Evolutionary conservation across 1,140 invertebrate species (phyloP), one percentile per base, ranked within the genome.

Genomic region (Oscheius sp.): DNA sequence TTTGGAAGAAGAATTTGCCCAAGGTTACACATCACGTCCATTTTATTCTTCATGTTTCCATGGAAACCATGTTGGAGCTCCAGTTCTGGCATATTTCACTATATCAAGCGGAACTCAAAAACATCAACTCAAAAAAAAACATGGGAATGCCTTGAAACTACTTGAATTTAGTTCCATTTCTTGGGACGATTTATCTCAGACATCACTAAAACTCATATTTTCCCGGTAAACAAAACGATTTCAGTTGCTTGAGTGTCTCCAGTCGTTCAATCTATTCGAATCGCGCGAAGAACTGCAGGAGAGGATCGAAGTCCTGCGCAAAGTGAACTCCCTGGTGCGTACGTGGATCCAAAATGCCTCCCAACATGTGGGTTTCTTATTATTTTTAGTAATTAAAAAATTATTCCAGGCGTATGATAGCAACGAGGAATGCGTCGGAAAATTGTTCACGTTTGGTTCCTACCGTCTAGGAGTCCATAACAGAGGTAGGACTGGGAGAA

Each of bases 361-460:
- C 58, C 29, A 78, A 82, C 52, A 3, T 61, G 4, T 38, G 66
- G n/a, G 31, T 58, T 58, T 23, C 0, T 26, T 63, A 26, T 20
- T 52, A 13, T 68, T 28, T 68, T 13, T n/a, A 28, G 10, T 62
- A 13, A 28, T 32, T 35, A 52, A 20, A 7, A 49, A 20, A 2
- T 31, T n/a, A 68, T 64, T 68, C n/a, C 35, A 13, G 1, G 32
- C 61, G 7, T 18, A 63, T 32, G 66, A 58, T 3, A 10, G 20
- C 26, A 29, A 58, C 3, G 66, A 68, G n/a, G 38, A 68, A 67
- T n/a, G 97, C 74, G 95, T 95, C 59, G 97, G 97, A 4, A 97
- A 97, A 87, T 94, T 99, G 72, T 97, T 95, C 81, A 98, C 97
- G 31, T 99, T 99, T 88, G 97, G 97, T 58, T 99, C 95, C 61